Conservation (phyloP, 1,140 invertebrate species). For the Pachyrhynchus sulphureomaculatus region DNA sequence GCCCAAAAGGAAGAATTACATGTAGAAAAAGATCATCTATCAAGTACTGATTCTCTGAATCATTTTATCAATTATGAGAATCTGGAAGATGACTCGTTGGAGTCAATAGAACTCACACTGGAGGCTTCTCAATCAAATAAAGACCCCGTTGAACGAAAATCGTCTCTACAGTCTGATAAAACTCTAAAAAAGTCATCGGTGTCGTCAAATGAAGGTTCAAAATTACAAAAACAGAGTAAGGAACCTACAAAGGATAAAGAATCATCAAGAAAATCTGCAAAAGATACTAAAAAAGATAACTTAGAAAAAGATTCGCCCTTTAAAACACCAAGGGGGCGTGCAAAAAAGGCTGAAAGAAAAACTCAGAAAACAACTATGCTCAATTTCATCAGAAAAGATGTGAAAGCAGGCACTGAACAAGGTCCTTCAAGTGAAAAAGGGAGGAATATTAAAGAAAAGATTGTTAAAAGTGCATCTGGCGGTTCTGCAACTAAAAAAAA, state of each 20-base stretch:
- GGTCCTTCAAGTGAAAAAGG: not conserved
- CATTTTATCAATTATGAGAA: not conserved
- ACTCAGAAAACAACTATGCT: not conserved
- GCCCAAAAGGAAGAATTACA: not conserved
- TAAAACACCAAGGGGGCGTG: constrained; percentile 3
- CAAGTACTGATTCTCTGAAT: not conserved
- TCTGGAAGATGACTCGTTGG: not conserved
- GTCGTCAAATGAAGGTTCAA: too few species aligned
- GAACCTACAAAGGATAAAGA: too few species aligned
- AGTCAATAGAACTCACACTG: too few species aligned
- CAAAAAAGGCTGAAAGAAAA: not conserved
- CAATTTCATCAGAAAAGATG: not conserved
- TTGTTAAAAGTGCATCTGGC: too few species aligned
- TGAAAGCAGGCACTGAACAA: not conserved
- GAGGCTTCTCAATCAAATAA: not conserved
- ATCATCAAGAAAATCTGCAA: too few species aligned
- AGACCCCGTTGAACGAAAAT: too few species aligned
- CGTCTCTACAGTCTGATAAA: too few species aligned
- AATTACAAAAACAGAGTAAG: too few species aligned
- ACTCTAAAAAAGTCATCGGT: too few species aligned
- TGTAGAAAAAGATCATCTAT: not conserved
- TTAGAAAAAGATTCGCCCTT: not conserved
- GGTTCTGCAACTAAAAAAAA: too few species aligned
- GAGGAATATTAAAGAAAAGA: not conserved
- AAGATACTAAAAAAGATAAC: too few species aligned